Conservation (phyloP, 2,113 vertebrate genomes). For the Callocephalon fimbriatum region DNA sequence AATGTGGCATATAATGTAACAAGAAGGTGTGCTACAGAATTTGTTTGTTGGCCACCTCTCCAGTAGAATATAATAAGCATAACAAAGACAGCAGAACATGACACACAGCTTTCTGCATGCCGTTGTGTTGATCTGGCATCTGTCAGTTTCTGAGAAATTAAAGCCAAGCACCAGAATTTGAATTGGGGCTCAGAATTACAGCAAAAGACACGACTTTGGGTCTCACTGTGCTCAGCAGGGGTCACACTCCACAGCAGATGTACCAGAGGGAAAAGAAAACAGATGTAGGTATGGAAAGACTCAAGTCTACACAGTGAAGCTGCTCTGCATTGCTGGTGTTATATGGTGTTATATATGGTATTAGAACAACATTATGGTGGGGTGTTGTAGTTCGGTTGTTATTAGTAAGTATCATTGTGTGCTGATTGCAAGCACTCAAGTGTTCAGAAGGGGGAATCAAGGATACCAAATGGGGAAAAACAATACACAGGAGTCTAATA, state of each 20-base stretch:
- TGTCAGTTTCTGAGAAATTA: conserved; percentile 33
- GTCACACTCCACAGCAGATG: conserved; percentile 40
- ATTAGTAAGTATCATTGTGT: conserved; percentile 70
- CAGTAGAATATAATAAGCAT: neutral
- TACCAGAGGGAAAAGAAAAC: conserved; percentile 58
- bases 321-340: conserved; percentile 28
- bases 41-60: conserved; percentile 29
- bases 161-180: conserved; percentile 49
- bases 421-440: conserved; percentile 73
- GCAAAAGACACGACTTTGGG: conserved; percentile 1
- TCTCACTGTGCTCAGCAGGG: conserved; percentile 46
- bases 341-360: conserved; percentile 18
- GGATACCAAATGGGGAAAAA: conserved; percentile 73
- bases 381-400: conserved; percentile 56
- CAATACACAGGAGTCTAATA: conserved; percentile 78
- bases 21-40: conserved; percentile 29
- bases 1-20: conserved; percentile 33
- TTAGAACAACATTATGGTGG: conserved; percentile 21
- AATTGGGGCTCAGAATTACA: conserved; percentile 36
- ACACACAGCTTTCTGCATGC: neutral
- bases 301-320: neutral
- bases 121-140: neutral
- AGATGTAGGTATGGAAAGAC: conserved; percentile 58
- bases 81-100: neutral
- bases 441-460: conserved; percentile 71